Conservation (phyloP, 2,888 invertebrate genomes). For the Piscicola geometra region DNA sequence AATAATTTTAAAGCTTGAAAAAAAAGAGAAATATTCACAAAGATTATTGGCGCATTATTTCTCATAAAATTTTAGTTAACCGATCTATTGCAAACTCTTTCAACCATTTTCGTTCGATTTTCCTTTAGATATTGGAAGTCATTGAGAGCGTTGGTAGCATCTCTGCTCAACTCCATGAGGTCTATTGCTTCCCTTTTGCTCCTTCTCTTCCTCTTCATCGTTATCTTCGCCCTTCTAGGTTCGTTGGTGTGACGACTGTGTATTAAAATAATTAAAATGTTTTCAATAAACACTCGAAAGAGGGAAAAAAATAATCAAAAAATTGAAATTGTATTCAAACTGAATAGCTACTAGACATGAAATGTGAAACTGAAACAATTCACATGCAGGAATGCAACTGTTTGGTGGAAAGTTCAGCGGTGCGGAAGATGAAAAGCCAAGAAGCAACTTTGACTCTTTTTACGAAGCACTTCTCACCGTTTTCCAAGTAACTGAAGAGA, state of each 20-base stretch:
- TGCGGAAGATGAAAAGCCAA: slow-evolving; percentile 71
- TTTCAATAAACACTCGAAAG: background rate
- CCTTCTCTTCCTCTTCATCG: slow-evolving; percentile 94
- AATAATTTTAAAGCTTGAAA: too few relatives aligned
- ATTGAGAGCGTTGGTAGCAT: slow-evolving; percentile 67
- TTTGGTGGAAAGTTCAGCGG: slow-evolving; percentile 95
- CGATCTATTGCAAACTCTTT: too few relatives aligned
- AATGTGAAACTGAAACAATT: background rate
- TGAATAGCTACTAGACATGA: background rate
- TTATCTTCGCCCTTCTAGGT: slow-evolving; percentile 91
- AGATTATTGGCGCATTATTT: too few relatives aligned
- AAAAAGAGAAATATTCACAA: too few relatives aligned
- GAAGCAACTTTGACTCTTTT: slow-evolving; percentile 96
- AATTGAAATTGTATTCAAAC: background rate
- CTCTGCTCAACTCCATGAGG: slow-evolving; percentile 94
- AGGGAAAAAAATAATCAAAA: background rate
- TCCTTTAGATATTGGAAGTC: slow-evolving; percentile 78
- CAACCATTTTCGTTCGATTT: too few relatives aligned
- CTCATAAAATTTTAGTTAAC: too few relatives aligned
- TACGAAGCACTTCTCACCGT: slow-evolving; percentile 96
- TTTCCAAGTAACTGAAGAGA: slow-evolving; percentile 98
- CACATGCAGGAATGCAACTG: slow-evolving; percentile 80
- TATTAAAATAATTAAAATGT: background rate
- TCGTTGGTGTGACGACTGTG: background rate
- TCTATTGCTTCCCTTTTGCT: slow-evolving; percentile 94